phyloP scores from a whole-genome alignment of 2,888 invertebrate genomes.

The Synanthedon myopaeformis region DNA sequence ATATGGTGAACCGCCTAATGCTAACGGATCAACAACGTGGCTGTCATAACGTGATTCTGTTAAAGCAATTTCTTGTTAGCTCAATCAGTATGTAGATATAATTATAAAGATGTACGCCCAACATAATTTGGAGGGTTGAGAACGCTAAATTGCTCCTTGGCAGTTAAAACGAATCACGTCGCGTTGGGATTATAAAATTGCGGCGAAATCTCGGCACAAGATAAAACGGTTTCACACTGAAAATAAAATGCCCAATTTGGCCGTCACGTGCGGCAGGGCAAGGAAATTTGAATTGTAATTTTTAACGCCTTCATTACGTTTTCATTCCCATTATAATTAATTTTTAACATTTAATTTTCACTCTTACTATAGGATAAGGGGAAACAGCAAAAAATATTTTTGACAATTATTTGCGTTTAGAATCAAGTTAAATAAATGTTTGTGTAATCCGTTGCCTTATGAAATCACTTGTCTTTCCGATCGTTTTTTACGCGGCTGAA shows the following conservation, averaged over 20 bases:
- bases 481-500: too few species aligned
- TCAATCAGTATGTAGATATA: too few species aligned
- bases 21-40: too few species aligned
- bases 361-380: too few species aligned
- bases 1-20: too few species aligned
- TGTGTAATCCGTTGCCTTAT: too few species aligned
- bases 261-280: conserved; percentile 3
- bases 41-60: too few species aligned
- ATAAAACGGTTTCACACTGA: conserved; percentile 27
- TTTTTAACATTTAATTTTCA: not conserved
- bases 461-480: too few species aligned
- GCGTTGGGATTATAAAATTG: conserved; percentile 48
- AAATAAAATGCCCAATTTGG: conserved; percentile 27
- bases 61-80: too few species aligned
- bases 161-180: conserved; percentile 51
- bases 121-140: conserved; percentile 39
- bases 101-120: conserved; percentile 4
- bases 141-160: conserved; percentile 43
- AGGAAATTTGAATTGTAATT: conserved; percentile 9
- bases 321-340: not conserved
- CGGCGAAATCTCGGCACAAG: conserved; percentile 34
- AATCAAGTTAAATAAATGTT: too few species aligned
- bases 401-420: too few species aligned
- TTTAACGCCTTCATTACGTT: conserved; percentile 5
- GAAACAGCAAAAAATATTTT: too few species aligned